These are phyloP conservation scores for Hyposoter didymator DNA, from an alignment of 2,888 invertebrate species.

Conservation along the genomic window DNA sequence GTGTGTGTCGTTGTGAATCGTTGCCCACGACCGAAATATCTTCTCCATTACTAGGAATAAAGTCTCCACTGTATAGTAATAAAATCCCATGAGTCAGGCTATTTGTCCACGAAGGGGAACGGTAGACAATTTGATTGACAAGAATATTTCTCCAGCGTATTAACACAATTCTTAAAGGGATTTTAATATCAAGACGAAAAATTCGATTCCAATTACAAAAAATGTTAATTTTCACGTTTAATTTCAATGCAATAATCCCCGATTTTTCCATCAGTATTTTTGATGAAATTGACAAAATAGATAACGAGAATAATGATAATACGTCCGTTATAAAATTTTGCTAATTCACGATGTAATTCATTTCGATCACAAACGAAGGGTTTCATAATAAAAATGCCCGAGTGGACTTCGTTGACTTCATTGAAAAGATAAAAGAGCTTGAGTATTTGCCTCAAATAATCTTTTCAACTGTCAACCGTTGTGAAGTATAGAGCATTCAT, in stretches of 20 bases:
- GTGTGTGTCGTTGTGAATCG: conserved; percentile 48
- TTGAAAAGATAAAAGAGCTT: no score
- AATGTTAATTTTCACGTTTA: neutral
- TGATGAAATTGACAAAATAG: neutral
- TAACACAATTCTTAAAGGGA: neutral
- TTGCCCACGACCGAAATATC: conserved; percentile 55
- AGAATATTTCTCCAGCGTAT: conserved; percentile 44
- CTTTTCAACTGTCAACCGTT: no score
- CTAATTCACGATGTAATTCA: neutral
- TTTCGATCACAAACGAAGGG: no score
- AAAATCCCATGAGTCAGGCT: conserved; percentile 73
- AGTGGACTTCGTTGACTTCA: no score
- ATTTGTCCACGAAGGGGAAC: conserved; percentile 72
- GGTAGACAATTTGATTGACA: conserved; percentile 43
- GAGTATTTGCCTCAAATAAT: no score
- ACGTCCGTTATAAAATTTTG: neutral
- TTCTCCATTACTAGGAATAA: conserved; percentile 60
- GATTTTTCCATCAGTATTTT: neutral
- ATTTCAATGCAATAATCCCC: conserved; percentile 64
- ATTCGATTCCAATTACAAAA: neutral
- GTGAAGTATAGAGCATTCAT: no score
- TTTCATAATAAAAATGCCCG: no score
- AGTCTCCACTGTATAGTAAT: conserved; percentile 34
- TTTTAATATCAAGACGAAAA: neutral
- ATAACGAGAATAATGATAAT: neutral